Base-by-base conservation (phyloP, 92 coral and sea anemone species). In the Parazoanthus swiftii region DNA sequence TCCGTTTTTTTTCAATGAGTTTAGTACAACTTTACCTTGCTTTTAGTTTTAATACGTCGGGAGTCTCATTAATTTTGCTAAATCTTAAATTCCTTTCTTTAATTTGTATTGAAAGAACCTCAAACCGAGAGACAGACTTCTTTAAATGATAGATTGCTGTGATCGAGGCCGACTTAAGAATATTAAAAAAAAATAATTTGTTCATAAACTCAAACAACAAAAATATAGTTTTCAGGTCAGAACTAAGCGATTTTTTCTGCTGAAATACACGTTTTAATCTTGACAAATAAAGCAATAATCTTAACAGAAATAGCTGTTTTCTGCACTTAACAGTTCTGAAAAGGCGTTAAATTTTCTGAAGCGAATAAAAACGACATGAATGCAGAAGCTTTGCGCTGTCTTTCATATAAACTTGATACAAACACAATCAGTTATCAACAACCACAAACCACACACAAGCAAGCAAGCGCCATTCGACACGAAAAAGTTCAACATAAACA, bases 391-490 rank as follows among this genome's bases (percentile, higher is more conserved):
- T 75, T 10, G 26, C 0, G 26, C 3, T 38, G 39, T 20, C 79
- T 75, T 75, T 20, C 46, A 76, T 79, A 84, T 46, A 48, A 46
- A 71, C 67, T 29, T 3, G 68, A 84, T 46, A 84, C 38, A 84
- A 71, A 84, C 26, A 48, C 44, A 84, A 71, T 26, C 0, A 42
- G 54, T 18, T 38, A 59, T 70, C 15, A 44, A 44, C 51, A 44
- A 84, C 46, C 79, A 75, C 79, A 75, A 75, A 75, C 79, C 79
- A 43, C 56, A n/a, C 33, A 15, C 23, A 71, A 71, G 63, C 50
- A 33, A 14, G 85, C 48, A n/a, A n/a, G n/a, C n/a, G 48, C 46
- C 38, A 56, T 33, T 18, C 65, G 79, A 71, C 18, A 36, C n/a
- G 44, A 46, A 70, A 70, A 46, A 26, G 6, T 9, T 18, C 15